Evolutionary conservation across 2,888 invertebrate genomes (phyloP).

Genomic region (Cheilosia grossa): DNA sequence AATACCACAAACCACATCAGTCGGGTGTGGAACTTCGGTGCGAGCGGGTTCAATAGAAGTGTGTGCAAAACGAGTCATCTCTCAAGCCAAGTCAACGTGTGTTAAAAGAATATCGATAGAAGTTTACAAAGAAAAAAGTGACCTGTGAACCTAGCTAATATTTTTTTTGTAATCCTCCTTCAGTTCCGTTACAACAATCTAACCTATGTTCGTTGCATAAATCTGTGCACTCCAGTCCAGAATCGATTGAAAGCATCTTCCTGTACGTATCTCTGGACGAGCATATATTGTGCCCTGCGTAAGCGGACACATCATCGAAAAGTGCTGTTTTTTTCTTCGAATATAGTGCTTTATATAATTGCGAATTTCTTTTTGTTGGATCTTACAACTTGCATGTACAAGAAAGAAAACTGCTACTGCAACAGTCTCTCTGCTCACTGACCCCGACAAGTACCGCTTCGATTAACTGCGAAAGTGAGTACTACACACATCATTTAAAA

Average conservation of each 20-base stretch:
- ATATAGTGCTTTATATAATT: conserved; percentile 58
- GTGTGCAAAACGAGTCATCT: conserved; percentile 18
- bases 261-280: conserved; percentile 22
- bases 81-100: conserved; percentile 22
- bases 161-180: conserved; percentile 3
- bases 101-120: conserved; percentile 42
- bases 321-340: conserved; percentile 3
- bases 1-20: conserved; percentile 75
- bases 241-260: conserved; percentile 29
- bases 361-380: conserved; percentile 28
- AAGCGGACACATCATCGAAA: neutral
- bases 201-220: conserved; percentile 38
- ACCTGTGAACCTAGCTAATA: conserved; percentile 27
- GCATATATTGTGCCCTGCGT: conserved; percentile 5
- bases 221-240: conserved; percentile 20
- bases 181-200: neutral
- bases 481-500: neutral
- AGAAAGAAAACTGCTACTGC: conserved; percentile 5
- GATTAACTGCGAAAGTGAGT: conserved; percentile 41
- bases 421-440: conserved; percentile 7
- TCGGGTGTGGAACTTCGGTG: conserved; percentile 81
- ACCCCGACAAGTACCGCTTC: conserved; percentile 8
- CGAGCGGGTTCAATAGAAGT: conserved; percentile 76
- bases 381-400: conserved; percentile 3
- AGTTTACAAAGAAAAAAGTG: conserved; percentile 11